Evolutionary conservation across 2,797 vertebrate species (phyloP).

Genomic region (Catharus ustulatus): DNA sequence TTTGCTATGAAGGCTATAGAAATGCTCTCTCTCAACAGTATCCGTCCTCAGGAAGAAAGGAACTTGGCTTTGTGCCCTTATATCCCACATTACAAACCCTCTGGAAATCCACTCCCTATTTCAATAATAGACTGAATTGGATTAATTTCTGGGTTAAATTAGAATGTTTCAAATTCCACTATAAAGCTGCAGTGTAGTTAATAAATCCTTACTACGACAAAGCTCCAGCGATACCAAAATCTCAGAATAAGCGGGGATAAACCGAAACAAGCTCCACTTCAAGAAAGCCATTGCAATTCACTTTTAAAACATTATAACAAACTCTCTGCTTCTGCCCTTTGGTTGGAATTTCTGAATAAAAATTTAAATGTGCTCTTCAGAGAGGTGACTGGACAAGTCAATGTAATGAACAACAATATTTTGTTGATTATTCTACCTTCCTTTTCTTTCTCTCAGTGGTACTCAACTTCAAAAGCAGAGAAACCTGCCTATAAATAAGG

Average conservation of each 20-base stretch:
- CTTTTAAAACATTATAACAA: neutral
- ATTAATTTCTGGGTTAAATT: neutral
- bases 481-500: neutral
- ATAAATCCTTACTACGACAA: neutral
- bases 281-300: neutral
- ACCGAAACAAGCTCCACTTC: neutral
- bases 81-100: neutral
- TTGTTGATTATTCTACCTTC: neutral
- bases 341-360: neutral
- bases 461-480: neutral
- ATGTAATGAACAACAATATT: neutral
- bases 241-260: neutral
- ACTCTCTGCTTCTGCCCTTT: neutral
- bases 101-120: neutral
- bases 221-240: neutral
- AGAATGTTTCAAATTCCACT: neutral
- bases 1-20: neutral
- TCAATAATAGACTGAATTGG: neutral
- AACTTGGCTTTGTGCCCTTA: neutral
- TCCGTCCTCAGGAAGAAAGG: neutral
- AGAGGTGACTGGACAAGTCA: neutral
- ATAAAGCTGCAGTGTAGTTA: neutral
- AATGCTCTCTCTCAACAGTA: neutral
- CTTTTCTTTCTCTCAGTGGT: neutral
- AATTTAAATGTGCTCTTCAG: neutral